Percentiles rank a stretch among this genome's conserved stretches.
phyloP scores from a whole-genome alignment of 2,113 vertebrate species.

The Odocoileus hemionus region DNA sequence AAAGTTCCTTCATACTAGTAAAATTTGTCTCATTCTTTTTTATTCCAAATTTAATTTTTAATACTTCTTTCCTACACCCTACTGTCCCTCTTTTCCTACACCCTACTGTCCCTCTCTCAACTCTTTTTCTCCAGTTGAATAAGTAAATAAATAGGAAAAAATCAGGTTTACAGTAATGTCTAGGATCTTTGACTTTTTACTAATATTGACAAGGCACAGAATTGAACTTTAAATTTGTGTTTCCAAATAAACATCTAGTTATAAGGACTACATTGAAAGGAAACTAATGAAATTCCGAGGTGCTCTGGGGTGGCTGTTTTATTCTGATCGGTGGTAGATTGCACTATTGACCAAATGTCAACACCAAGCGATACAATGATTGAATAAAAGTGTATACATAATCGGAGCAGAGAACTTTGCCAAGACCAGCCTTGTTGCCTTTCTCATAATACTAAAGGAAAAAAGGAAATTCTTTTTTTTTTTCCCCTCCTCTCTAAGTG shows the following conservation, averaged over 20 bases:
- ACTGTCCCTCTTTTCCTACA: neutral
- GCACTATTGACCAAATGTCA: constrained; percentile 98
- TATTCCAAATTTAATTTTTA: constrained; percentile 1
- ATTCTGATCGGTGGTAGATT: constrained; percentile 94
- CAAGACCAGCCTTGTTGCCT: constrained; percentile 78
- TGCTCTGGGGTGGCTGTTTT: constrained; percentile 87
- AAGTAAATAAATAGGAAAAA: constrained; percentile 40
- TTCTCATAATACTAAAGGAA: constrained; percentile 81
- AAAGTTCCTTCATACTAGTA: neutral
- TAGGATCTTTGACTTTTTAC: constrained; percentile 63
- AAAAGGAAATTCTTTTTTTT: constrained; percentile 80
- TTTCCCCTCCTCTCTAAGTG: neutral
- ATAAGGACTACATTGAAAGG: constrained; percentile 84
- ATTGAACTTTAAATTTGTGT: constrained; percentile 79
- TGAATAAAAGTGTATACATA: constrained; percentile 94
- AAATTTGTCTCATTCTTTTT: neutral
- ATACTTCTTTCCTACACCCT: neutral
- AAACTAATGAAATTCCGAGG: constrained; percentile 93
- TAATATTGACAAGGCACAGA: constrained; percentile 72
- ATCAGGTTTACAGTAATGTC: constrained; percentile 44
- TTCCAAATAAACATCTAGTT: constrained; percentile 86
- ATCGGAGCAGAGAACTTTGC: constrained; percentile 88
- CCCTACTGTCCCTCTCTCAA: neutral
- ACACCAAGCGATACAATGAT: constrained; percentile 85
- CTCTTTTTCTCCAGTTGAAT: constrained; percentile 3